Evolutionary conservation across 2,888 invertebrate species (phyloP), one percentile per base, ranked within the genome.

Genomic region (Tanypteryx hageni): DNA sequence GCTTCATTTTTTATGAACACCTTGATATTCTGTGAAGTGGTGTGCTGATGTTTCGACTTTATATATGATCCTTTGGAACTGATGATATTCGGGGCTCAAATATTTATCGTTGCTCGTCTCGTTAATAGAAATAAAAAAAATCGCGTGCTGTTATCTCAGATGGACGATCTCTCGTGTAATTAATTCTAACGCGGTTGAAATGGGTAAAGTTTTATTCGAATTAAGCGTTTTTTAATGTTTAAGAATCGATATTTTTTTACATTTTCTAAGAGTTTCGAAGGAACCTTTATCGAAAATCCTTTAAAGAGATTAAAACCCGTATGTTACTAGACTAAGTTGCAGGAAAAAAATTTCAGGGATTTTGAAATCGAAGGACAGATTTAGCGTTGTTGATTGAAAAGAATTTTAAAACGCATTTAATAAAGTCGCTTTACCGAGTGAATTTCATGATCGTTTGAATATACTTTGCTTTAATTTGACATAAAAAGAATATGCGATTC

Each of bases 161-260:
- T 7, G 61, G 18, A 7, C 13, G 61, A 18, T 61, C 44, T 44
- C 44, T 44, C 44, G 44, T 3, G 5, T 3, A 44, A 27, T 76
- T 4, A 76, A 76, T 76, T 76, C 27, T 76, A 76, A 76, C 27
- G 68, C n/a, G 68, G 68, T 68, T 68, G 22, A 27, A 76, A 76
- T 76, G 76, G 76, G 76, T 76, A 76, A 76, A 68, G 22, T 76
- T 76, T 27, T 76, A 76, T 76, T 76, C 76, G 27, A 27, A 76
- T 68, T 22, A 22, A 76, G 9, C 76, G 76, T 76, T 76, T 76
- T 76, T 27, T 22, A 76, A 76, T 76, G 76, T 76, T 22, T 76
- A 76, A 76, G 76, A 76, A 76, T 76, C 86, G 86, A 61, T 86
- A 86, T 86, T 31, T 86, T 86, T 86, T 61, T 86, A 86, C 86